A percentile compares a stretch with the other conserved stretches of the same genome.
Evolutionary conservation across 2,113 vertebrate species (phyloP).

Genomic region (Chrysemys picta): DNA sequence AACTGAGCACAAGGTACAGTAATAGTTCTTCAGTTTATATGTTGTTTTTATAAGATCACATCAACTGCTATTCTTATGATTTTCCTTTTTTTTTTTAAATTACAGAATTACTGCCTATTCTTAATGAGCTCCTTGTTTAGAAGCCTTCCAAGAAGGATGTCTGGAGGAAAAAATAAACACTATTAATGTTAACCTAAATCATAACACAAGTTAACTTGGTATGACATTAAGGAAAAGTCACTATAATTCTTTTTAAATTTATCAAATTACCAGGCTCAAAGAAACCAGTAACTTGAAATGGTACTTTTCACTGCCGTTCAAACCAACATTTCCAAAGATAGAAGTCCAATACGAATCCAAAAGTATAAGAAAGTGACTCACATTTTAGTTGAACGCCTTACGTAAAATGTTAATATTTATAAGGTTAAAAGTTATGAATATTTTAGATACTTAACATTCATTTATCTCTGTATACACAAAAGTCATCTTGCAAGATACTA

Average conservation of each 20-base stretch:
- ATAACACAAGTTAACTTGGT: not conserved
- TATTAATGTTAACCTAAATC: not conserved
- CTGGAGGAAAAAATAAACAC: not conserved
- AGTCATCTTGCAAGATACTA: not conserved
- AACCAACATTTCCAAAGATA: not conserved
- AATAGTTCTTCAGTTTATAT: not conserved
- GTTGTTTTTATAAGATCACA: not conserved
- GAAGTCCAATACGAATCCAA: accelerated
- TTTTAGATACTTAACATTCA: not conserved
- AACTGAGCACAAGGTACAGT: not conserved
- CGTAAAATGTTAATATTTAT: not conserved
- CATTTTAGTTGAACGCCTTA: not conserved
- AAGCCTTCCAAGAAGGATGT: not conserved
- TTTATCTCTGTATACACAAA: not conserved
- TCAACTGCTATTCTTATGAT: not conserved
- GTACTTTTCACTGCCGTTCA: not conserved
- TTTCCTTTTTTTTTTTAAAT: not conserved
- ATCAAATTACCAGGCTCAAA: not conserved
- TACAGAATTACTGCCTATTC: not conserved
- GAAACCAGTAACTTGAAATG: not conserved
- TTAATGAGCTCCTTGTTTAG: not conserved
- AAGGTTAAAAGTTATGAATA: not conserved
- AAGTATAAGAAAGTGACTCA: not conserved
- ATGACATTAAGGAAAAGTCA: not conserved
- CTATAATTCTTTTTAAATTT: not conserved